Evolutionary conservation across 35 echinoderm and acorn worm genomes (phyloP), one percentile per base, ranked within the genome.

Genomic region (Ophiothrix spiculata): DNA sequence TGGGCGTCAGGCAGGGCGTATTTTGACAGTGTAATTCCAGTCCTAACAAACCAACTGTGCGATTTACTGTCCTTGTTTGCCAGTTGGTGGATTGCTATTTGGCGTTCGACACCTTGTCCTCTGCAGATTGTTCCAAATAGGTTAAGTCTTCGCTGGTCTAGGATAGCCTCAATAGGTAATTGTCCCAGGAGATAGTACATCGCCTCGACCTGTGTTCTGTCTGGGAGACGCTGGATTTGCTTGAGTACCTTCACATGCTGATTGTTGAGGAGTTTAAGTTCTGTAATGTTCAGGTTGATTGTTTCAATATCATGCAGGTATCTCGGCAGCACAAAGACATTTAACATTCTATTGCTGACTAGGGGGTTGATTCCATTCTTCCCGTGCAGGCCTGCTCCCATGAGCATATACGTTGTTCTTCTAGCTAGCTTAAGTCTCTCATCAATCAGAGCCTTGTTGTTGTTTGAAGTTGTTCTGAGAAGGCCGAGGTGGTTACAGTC

Each of bases 221-320:
- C 42, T 10, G 42, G 42, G 19, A 49, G 42, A 69, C 29, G 4
- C 60, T 69, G 60, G 29, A 69, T 69, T 25, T 69, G 60, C 23
- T n/a, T 69, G 29, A 69, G 60, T 15, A 69, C 60, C 23, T 69
- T 69, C 60, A 6, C 29, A 25, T 69, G n/a, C n/a, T n/a, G n/a
- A n/a, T n/a, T n/a, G n/a, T n/a, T n/a, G n/a, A 49, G 19, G 19
- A 49, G 42, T 10, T 49, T 49, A 6, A 49, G 6, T 19, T 49
- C 42, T 6, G 42, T 69, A 25, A 25, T 69, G 23, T n/a, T 69
- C 60, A 69, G 23, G 60, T 69, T 69, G 60, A 69, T 69, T 6
- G 60, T 69, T 69, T 69, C 60, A 69, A 69, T 69, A 69, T 69
- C 60, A 69, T 69, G 60, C 60, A 69, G 25, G 29, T 69, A 69